Conservation (phyloP, 2,113 vertebrate species). For the Phoxinus phoxinus region DNA sequence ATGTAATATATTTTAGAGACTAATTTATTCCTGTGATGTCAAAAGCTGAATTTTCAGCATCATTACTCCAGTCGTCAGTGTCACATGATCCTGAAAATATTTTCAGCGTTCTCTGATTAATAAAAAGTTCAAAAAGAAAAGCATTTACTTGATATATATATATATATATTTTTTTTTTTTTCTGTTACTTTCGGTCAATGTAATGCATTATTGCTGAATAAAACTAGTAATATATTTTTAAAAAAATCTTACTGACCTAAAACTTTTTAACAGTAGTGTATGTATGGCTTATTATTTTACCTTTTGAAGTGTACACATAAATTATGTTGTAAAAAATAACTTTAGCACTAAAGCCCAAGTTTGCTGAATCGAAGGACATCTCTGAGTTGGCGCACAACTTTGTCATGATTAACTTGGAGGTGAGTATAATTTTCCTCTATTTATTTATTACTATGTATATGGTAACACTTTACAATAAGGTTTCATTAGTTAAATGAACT, state of each 20-base stretch:
- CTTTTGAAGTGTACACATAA: not conserved
- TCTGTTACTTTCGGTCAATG: too few relatives aligned
- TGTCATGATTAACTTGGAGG: constrained; percentile 97
- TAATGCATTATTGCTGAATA: too few relatives aligned
- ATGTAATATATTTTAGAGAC: not conserved
- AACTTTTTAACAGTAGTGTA: not conserved
- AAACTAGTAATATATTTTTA: too few relatives aligned
- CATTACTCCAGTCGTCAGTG: too few relatives aligned
- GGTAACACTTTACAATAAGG: too few relatives aligned
- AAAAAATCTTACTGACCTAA: too few relatives aligned
- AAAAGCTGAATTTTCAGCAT: not conserved
- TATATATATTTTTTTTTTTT: too few relatives aligned
- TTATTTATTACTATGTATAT: not conserved
- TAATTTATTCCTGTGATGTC: not conserved
- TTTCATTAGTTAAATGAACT: too few relatives aligned
- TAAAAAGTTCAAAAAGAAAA: too few relatives aligned
- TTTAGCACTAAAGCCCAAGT: constrained; percentile 94
- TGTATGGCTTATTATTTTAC: not conserved
- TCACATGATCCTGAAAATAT: too few relatives aligned
- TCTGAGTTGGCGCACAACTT: constrained; percentile 98
- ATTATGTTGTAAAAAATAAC: not conserved
- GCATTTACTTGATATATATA: too few relatives aligned
- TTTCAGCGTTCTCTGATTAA: too few relatives aligned
- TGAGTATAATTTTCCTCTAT: constrained; percentile 65
- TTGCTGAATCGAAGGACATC: constrained; percentile 96